Evolutionary conservation across 2,888 invertebrate genomes (phyloP).

Genomic region (Nephrotoma appendiculata): DNA sequence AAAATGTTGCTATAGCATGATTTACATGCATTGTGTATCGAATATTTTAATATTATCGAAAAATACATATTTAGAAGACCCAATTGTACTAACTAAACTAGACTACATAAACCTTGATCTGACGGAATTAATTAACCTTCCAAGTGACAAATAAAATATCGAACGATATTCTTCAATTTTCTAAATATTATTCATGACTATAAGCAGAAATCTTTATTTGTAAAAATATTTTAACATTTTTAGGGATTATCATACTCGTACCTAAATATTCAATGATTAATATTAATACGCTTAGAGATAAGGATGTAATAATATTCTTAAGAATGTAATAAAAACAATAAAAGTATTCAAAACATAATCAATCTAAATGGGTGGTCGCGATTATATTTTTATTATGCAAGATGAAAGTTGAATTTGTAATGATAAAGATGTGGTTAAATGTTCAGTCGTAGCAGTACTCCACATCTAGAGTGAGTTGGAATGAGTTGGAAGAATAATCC

Average conservation of each 20-base stretch:
- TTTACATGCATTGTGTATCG: no score
- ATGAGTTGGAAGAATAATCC: not conserved
- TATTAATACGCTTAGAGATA: not conserved
- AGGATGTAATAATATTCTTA: not conserved
- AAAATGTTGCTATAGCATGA: no score
- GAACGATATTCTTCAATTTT: not conserved
- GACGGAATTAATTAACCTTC: not conserved
- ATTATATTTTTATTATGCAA: not conserved
- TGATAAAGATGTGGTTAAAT: not conserved
- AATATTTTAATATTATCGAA: no score
- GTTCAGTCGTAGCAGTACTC: not conserved
- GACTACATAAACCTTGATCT: not conserved
- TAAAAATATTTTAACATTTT: not conserved
- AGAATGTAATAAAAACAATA: not conserved
- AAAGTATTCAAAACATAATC: not conserved
- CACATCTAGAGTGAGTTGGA: not conserved
- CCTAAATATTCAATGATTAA: not conserved
- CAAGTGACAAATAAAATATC: not conserved
- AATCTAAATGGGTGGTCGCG: not conserved
- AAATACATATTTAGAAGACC: no score
- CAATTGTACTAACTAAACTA: no score
- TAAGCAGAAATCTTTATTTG: not conserved
- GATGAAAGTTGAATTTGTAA: no score
- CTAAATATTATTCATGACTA: not conserved
- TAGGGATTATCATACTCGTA: not conserved